Base-by-base conservation (phyloP, 2,888 invertebrate species). In the Conchocele bisecta region DNA sequence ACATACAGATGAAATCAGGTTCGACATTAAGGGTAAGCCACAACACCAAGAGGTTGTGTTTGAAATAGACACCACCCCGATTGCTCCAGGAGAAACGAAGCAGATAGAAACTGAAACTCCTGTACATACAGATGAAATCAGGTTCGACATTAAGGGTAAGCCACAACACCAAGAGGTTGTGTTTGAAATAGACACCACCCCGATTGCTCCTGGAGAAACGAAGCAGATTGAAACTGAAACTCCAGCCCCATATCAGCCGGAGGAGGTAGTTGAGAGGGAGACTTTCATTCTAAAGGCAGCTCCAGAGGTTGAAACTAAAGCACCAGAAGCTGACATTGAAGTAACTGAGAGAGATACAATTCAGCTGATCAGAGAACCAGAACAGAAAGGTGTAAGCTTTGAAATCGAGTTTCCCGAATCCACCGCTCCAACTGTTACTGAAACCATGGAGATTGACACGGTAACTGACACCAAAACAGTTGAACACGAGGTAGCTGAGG, bases 321-420 rank as follows among this genome's bases (percentile, higher is more conserved):
- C 75, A 26, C 81, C 81, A 31, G 77, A 74, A 68, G 82, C 81
- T 29, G 79, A 75, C 31, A 70, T 82, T 22, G 65, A 72, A 28
- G 66, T 80, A 2, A 74, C 75, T 24, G 79, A 80, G 39, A 77
- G 84, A 41, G 80, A 82, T 51, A 82, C 83, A 26, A 75, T 84
- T 48, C 78, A 82, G 41, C 59, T 81, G 46, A 76, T 83, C 0
- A 77, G 73, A 65, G 61, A 73, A 22, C 81, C 80, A 9, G 79
- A 80, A n/a, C 82, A 83, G 39, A 58, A 60, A 26, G 65, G 60
- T 9, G 66, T 75, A 54, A 59, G 70, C 46, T 54, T 81, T 57
- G 73, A 75, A 39, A 75, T 81, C 37, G 76, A 78, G 33, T 73
- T 81, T 5, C 46, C 75, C 35, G 78, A 73, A 28, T 48, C 37